phyloP scores from a whole-genome alignment of 2,113 vertebrate genomes.

The Panurus biarmicus region DNA sequence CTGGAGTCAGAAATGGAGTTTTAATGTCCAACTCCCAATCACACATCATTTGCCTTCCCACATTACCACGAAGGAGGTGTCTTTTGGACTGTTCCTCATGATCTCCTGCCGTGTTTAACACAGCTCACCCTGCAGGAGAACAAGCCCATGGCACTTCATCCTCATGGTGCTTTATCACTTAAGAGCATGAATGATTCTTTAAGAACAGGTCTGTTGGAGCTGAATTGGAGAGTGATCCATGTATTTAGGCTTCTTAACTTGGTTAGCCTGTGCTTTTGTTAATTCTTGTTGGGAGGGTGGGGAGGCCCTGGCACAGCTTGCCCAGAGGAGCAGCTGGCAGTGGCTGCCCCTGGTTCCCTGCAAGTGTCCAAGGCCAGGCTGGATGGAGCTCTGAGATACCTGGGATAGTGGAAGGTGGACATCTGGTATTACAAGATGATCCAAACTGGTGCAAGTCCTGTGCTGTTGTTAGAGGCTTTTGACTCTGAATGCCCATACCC shows the following conservation, averaged over 20 bases:
- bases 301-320: not conserved
- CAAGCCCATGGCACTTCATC: not conserved
- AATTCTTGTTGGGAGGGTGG: not conserved
- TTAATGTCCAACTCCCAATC: not conserved
- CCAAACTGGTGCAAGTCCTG: not conserved
- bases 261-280: not conserved
- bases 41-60: not conserved
- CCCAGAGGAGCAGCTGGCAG: not conserved
- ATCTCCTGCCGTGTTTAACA: not conserved
- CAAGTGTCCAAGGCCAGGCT: rapidly evolving
- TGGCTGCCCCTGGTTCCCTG: not conserved
- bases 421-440: not conserved
- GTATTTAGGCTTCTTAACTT: not conserved
- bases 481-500: not conserved
- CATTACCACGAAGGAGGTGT: not conserved
- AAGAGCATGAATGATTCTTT: not conserved
- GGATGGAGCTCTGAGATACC: not conserved
- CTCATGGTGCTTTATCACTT: not conserved
- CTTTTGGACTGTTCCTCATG: not conserved
- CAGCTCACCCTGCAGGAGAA: not conserved
- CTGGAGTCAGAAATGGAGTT: not conserved
- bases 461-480: not conserved
- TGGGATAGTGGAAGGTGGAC: not conserved
- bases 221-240: not conserved
- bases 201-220: not conserved